A percentile compares a stretch with the other conserved stretches of the same genome.
These are phyloP conservation scores for Crepidodera aurea DNA, from an alignment of 2,888 invertebrate genomes.

Conservation along the genomic window DNA sequence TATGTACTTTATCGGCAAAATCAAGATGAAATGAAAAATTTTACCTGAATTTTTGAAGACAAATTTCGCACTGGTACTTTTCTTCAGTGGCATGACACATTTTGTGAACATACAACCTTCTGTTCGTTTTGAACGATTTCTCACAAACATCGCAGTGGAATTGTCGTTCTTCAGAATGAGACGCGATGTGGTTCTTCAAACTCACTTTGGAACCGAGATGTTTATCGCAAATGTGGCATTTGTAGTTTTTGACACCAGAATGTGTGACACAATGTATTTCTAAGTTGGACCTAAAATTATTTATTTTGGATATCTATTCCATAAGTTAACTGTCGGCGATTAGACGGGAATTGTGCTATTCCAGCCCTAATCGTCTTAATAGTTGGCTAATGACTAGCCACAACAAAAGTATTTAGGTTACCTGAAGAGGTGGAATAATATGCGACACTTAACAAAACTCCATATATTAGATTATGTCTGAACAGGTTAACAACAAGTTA, in stretches of 20 bases:
- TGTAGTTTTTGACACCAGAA: constrained; percentile 49
- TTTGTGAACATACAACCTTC: constrained; percentile 52
- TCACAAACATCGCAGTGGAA: constrained; percentile 49
- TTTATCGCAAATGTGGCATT: constrained; percentile 50
- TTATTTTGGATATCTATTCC: too few relatives aligned
- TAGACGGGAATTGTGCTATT: too few relatives aligned
- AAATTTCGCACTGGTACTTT: constrained; percentile 64
- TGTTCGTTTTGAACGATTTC: constrained; percentile 51
- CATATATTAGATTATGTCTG: too few relatives aligned
- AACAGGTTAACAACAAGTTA: too few relatives aligned
- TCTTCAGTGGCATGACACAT: constrained; percentile 62
- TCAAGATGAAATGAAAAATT: too few relatives aligned
- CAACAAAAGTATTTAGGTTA: too few relatives aligned
- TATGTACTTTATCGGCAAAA: too few relatives aligned
- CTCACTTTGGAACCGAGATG: constrained; percentile 49
- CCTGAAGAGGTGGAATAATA: too few relatives aligned
- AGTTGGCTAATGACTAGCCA: too few relatives aligned
- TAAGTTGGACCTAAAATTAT: constrained; percentile 49
- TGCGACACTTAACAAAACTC: too few relatives aligned
- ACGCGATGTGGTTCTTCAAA: constrained; percentile 49
- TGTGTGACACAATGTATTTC: constrained; percentile 52
- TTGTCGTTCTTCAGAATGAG: constrained; percentile 47
- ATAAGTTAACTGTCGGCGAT: too few relatives aligned
- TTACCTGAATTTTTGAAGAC: constrained; percentile 62
- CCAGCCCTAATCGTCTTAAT: too few relatives aligned